These are phyloP conservation scores for Temnothorax nylanderi DNA, from an alignment of 1,140 invertebrate species.

Conservation along the genomic window DNA sequence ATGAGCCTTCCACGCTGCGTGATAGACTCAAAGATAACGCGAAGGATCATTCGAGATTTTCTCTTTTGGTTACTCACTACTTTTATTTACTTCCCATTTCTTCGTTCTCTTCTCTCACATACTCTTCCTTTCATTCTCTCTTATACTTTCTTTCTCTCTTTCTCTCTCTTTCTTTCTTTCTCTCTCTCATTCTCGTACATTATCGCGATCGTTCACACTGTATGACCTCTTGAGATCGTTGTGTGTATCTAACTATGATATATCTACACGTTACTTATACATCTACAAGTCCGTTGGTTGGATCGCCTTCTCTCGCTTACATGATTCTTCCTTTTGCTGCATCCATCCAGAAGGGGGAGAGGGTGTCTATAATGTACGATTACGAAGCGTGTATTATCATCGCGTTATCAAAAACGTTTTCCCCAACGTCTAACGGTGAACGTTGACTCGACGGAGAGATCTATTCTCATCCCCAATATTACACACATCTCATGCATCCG, in stretches of 20 bases:
- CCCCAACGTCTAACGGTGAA: background rate
- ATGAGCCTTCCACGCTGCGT: background rate
- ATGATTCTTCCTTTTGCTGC: constrained; percentile 3
- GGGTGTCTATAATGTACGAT: constrained; percentile 13
- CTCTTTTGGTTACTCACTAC: background rate
- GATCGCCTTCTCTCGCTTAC: constrained; percentile 43
- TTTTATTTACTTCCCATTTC: background rate
- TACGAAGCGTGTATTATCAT: constrained; percentile 22
- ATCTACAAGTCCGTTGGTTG: constrained; percentile 74
- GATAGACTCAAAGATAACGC: constrained; percentile 22
- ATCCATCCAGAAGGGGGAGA: constrained; percentile 34
- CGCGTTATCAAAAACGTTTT: background rate
- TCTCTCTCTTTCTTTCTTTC: constrained; percentile 7
- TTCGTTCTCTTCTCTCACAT: background rate
- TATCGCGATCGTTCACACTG: constrained; percentile 71
- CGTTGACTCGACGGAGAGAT: constrained; percentile 20
- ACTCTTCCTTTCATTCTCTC: background rate
- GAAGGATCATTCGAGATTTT: constrained; percentile 26
- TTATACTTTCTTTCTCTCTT: background rate
- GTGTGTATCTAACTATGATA: constrained; percentile 84
- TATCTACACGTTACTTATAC: constrained; percentile 84
- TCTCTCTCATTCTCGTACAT: constrained; percentile 34
- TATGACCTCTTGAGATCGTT: constrained; percentile 84
- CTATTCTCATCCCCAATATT: background rate
- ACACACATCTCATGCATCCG: constrained; percentile 11